phyloP scores from a whole-genome alignment of 92 coral and sea anemone species.

The Palythoa caribaeorum region DNA sequence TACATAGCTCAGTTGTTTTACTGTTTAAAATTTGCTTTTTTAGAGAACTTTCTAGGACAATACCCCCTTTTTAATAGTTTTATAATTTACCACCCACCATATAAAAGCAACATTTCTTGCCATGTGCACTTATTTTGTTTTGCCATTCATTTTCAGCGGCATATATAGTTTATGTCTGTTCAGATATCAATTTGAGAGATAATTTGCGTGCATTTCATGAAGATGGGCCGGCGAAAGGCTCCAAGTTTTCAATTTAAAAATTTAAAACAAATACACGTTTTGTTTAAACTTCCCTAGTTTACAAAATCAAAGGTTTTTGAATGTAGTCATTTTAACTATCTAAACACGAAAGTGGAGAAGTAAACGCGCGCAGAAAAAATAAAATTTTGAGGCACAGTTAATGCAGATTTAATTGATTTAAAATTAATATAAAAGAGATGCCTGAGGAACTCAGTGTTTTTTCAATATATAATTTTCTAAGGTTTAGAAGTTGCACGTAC shows the following conservation, averaged over 20 bases:
- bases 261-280: neutral
- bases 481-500: no score
- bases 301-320: neutral
- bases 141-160: neutral
- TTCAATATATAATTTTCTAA: no score
- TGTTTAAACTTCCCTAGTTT: neutral
- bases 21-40: neutral
- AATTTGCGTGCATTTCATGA: neutral
- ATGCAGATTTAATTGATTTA: no score
- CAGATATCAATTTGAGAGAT: neutral
- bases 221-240: no score
- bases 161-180: no score
- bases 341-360: no score
- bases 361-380: no score
- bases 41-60: neutral
- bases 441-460: no score
- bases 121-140: neutral
- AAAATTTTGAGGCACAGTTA: no score
- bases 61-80: neutral
- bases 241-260: neutral
- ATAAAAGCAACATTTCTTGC: neutral
- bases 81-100: neutral
- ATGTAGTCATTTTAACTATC: neutral
- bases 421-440: no score
- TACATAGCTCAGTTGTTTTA: neutral